A percentile compares a stretch with the other conserved stretches of the same genome.
Evolutionary conservation across 1,140 invertebrate genomes (phyloP).

Genomic region (Phymorhynchus buccinoides): DNA sequence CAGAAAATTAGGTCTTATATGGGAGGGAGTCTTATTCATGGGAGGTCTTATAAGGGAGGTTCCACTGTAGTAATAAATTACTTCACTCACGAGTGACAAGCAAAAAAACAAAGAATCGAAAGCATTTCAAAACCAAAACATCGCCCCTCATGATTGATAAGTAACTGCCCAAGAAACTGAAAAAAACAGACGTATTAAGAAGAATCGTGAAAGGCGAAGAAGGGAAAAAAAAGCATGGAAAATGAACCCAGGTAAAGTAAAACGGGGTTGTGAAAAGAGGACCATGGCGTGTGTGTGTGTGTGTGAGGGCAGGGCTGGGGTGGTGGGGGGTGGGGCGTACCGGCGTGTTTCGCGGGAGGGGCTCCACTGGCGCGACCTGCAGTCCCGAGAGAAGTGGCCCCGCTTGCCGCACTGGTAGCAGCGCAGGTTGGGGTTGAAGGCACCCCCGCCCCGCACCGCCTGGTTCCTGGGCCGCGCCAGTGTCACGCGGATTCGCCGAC

Average conservation of each 20-base stretch:
- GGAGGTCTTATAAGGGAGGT: too few relatives aligned
- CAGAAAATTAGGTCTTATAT: too few relatives aligned
- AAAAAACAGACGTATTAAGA: not conserved
- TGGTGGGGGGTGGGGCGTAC: not conserved
- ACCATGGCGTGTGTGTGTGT: too few relatives aligned
- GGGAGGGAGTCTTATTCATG: too few relatives aligned
- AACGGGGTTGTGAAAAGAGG: not conserved
- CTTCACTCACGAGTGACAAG: not conserved
- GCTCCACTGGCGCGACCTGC: constrained; percentile 47
- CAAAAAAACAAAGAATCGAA: not conserved
- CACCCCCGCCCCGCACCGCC: constrained; percentile 51
- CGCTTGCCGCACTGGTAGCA: constrained; percentile 72
- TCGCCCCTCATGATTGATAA: not conserved
- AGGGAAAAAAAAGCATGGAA: not conserved
- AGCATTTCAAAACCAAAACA: not conserved
- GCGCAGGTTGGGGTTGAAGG: constrained; percentile 68
- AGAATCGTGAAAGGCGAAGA: not conserved
- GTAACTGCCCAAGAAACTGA: not conserved
- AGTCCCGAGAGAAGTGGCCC: constrained; percentile 72
- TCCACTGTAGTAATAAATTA: too few relatives aligned
- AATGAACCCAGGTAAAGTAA: not conserved
- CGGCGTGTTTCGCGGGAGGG: not conserved
- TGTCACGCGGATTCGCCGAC: constrained; percentile 66
- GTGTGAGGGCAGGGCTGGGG: too few relatives aligned
- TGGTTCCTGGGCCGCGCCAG: constrained; percentile 68